Evolutionary conservation across 2,888 invertebrate species (phyloP), one percentile per base, ranked within the genome.

Genomic region (Pachymerium ferrugineum): DNA sequence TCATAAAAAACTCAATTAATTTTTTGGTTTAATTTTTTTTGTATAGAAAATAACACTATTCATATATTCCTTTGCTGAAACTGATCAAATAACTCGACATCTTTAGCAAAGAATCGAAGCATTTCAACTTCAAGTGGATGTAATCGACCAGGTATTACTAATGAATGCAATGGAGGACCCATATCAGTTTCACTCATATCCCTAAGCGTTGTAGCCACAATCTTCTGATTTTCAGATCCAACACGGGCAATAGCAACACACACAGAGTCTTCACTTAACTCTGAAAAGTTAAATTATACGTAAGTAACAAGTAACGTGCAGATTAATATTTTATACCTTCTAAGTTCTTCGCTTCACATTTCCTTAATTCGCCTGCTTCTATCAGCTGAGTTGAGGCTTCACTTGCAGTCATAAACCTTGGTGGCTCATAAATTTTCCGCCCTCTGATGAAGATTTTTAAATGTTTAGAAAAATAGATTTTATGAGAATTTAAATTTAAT

Each of bases 61-160:
- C n/a, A n/a, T n/a, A n/a, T n/a, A n/a, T n/a, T n/a, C n/a, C n/a
- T n/a, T n/a, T n/a, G n/a, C n/a, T n/a, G n/a, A n/a, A n/a, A n/a
- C n/a, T n/a, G n/a, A 47, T 35, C 47, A 38, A 72, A 47, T 3
- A 72, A 25, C 10, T 3, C 30, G 31, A 35, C 30, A 70, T 77
- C 76, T 22, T 73, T 73, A 16, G 81, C 80, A 80, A 81, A 83
- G 72, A 80, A 76, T 76, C 80, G 79, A 38, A 98, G 84, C 87
- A 92, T 97, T 82, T 97, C 96, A 73, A 85, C 82, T 85, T 99
- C 99, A 35, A 98, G 83, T 10, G 95, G 94, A 87, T 99, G 98
- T 82, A 97, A 85, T 8, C 81, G 81, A 47, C 92, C 92, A 76
- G 93, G 89, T 79, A 99, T 89, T 73, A 99, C 89, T 62, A 99